Evolutionary conservation across 2,888 invertebrate genomes (phyloP), one percentile per base, ranked within the genome.

Genomic region (Dioctria linearis): DNA sequence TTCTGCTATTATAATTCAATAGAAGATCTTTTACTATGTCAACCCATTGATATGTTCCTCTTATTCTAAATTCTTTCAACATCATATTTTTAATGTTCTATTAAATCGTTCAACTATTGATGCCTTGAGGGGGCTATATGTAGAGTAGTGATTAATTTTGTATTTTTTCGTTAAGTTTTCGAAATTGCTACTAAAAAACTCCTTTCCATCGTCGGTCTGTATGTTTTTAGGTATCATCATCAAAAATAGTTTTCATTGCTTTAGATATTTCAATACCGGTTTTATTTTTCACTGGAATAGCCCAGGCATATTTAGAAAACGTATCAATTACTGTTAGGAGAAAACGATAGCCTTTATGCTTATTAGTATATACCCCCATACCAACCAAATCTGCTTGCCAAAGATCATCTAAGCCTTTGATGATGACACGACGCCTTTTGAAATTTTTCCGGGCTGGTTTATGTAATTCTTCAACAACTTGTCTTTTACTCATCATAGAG

Each of bases 361-460:
- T 80, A 54, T 80, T 79, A 6, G 86, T 76, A 85, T 85, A 86
- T 13, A 82, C 66, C 25, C 82, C 80, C 86, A 88, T 85, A 80
- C 86, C 86, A 37, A 86, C 86, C 49, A 89, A 84, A 85, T 90
- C 88, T n/a, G 86, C 86, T 85, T 89, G 89, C 88, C 87, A 88
- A 13, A 88, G 84, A 82, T 89, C 88, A 84, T 88, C 86, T 5
- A 88, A 83, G 65, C 86, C 87, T 82, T 86, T 86, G 59, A 87
- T 84, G 37, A 87, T 84, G 46, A 87, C 86, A 71, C 82, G 79
- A 63, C 87, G 83, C 42, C 87, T 83, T 46, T 83, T 83, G 84
- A 87, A 87, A 84, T 88, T 88, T 82, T 83, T 84, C 67, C 88
- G 83, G 49, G 86, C 87, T 40, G 85, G 84, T 84, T 84, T 87